These are phyloP conservation scores for Cylloceria caligata DNA, from an alignment of 2,888 invertebrate species.

Conservation along the genomic window DNA sequence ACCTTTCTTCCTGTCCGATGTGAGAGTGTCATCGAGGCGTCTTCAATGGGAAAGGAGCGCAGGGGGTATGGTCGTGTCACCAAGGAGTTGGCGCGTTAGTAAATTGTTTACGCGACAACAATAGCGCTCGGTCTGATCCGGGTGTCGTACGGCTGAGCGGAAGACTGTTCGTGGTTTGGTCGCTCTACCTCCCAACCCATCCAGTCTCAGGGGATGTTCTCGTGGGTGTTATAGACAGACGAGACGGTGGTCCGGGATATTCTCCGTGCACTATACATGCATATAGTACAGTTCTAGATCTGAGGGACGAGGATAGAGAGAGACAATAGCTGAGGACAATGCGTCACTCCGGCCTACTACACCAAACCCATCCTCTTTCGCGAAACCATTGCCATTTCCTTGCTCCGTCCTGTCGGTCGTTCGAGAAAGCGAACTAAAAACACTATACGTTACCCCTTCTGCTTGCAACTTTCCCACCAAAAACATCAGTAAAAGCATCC, in stretches of 20 bases:
- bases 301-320: slow-evolving; percentile 47
- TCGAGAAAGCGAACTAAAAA: slow-evolving; percentile 62
- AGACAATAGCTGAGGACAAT: slow-evolving; percentile 72
- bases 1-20: slow-evolving; percentile 24
- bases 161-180: slow-evolving; percentile 57
- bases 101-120: slow-evolving; percentile 73
- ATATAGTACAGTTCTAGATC: neutral
- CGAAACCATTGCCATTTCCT: slow-evolving; percentile 40
- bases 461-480: slow-evolving; percentile 21
- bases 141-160: slow-evolving; percentile 51
- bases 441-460: slow-evolving; percentile 39
- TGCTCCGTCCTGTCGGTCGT: slow-evolving; percentile 39
- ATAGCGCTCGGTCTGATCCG: slow-evolving; percentile 66
- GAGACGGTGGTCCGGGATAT: slow-evolving; percentile 17
- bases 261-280: slow-evolving; percentile 23
- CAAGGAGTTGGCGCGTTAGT: slow-evolving; percentile 52
- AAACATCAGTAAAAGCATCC: neutral
- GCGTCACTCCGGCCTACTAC: slow-evolving; percentile 61
- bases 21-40: slow-evolving; percentile 30
- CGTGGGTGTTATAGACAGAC: slow-evolving; percentile 31
- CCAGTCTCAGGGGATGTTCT: slow-evolving; percentile 29
- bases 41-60: slow-evolving; percentile 24
- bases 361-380: slow-evolving; percentile 29
- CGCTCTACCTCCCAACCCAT: neutral
- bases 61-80: neutral